Percentiles rank a stretch among this genome's conserved stretches.
Evolutionary conservation across 2,797 vertebrate species (phyloP).

Genomic region (Anguilla anguilla): DNA sequence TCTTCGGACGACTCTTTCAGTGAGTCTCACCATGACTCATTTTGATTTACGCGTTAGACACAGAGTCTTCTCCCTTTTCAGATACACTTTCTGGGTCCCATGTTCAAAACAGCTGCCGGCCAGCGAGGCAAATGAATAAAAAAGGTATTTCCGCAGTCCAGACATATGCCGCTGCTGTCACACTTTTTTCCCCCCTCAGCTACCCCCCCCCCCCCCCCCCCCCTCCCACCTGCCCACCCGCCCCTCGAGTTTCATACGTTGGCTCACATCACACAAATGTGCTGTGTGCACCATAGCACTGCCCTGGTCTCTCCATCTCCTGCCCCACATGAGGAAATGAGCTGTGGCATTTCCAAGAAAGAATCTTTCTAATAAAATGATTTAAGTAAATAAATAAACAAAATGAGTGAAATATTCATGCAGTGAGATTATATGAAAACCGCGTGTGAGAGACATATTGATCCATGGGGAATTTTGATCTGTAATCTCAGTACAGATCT

Average conservation of each 20-base stretch:
- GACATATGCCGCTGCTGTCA: slow-evolving; percentile 47
- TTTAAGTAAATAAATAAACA: slow-evolving; percentile 66
- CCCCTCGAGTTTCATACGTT: slow-evolving; percentile 49
- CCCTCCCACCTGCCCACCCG: no score
- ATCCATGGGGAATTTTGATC: slow-evolving; percentile 54
- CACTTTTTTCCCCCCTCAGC: not conserved
- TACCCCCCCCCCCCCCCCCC: slow-evolving; percentile 21
- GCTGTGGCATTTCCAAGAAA: slow-evolving; percentile 70
- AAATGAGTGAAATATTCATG: slow-evolving; percentile 71
- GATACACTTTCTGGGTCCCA: slow-evolving; percentile 40
- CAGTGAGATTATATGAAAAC: slow-evolving; percentile 48
- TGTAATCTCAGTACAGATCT: slow-evolving; percentile 55
- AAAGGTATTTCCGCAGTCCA: slow-evolving; percentile 58
- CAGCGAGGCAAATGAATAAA: slow-evolving; percentile 54
- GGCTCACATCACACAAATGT: slow-evolving; percentile 57
- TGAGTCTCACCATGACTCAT: slow-evolving; percentile 25
- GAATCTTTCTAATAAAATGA: slow-evolving; percentile 70
- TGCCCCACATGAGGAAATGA: slow-evolving; percentile 66
- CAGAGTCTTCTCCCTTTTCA: slow-evolving; percentile 47
- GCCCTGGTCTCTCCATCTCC: slow-evolving; percentile 51
- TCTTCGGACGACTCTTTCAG: not conserved
- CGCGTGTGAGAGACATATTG: slow-evolving; percentile 51
- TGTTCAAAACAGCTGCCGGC: slow-evolving; percentile 56
- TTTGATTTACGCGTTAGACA: slow-evolving; percentile 57
- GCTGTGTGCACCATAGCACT: slow-evolving; percentile 49